Percentiles rank a stretch among this genome's conserved stretches.
Evolutionary conservation across 2,113 vertebrate genomes (phyloP).

Genomic region (Entosphenus tridentatus): DNA sequence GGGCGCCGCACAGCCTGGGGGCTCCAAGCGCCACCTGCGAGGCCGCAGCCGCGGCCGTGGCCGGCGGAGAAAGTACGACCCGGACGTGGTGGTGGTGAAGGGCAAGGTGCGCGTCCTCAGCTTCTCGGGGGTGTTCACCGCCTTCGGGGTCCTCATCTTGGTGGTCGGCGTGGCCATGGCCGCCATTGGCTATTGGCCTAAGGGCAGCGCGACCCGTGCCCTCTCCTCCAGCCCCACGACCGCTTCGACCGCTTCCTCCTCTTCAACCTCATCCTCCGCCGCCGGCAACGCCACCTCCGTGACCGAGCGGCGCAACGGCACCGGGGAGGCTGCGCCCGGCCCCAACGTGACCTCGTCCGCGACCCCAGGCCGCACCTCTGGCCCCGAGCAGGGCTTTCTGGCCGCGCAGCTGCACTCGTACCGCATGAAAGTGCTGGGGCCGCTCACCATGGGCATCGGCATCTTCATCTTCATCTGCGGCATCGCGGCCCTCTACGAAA

Average conservation of each 20-base stretch:
- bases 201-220: conserved; percentile 18
- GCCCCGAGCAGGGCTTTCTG: conserved; percentile 27
- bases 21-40: neutral
- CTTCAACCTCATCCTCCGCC: neutral
- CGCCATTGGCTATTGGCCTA: conserved; percentile 84
- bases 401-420: conserved; percentile 69
- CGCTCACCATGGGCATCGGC: conserved; percentile 96
- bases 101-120: conserved; percentile 82
- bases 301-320: too few relatives aligned
- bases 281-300: conserved; percentile 15
- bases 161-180: conserved; percentile 77
- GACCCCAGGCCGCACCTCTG: neutral
- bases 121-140: conserved; percentile 73
- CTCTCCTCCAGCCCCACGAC: conserved; percentile 16
- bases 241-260: neutral
- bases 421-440: conserved; percentile 94
- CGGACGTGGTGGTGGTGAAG: conserved; percentile 69
- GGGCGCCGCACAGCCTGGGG: neutral
- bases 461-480: conserved; percentile 98
- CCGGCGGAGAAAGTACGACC: conserved; percentile 32
- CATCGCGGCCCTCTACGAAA: conserved; percentile 89
- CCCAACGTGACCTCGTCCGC: neutral
- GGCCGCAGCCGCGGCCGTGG: neutral
- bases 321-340: neutral
- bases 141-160: conserved; percentile 60